A percentile compares a stretch with the other conserved stretches of the same genome.
These are phyloP conservation scores for Metallyticus violacea DNA, from an alignment of 2,888 invertebrate species.

Conservation along the genomic window DNA sequence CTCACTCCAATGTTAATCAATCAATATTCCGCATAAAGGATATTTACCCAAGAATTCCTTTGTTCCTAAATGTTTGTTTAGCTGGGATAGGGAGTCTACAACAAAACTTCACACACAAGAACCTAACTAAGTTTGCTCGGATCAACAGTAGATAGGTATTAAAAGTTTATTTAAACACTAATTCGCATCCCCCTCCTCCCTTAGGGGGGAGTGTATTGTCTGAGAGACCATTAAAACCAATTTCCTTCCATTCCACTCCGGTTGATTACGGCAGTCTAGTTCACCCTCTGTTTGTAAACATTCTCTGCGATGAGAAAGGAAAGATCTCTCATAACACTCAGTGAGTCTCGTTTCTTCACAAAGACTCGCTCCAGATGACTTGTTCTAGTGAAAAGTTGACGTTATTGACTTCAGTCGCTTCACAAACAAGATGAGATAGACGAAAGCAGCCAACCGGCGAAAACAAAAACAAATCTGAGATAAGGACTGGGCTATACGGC, in stretches of 20 bases:
- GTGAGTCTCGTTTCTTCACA: background rate
- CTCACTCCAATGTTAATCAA: no score
- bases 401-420: background rate
- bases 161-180: background rate
- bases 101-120: no score
- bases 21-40: no score
- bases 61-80: no score
- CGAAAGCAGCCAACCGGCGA: background rate
- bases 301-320: background rate
- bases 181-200: background rate
- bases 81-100: no score
- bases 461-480: background rate
- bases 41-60: no score
- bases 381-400: background rate
- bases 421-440: background rate
- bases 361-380: background rate
- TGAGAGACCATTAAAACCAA: background rate
- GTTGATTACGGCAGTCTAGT: background rate
- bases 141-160: background rate
- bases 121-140: no score
- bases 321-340: background rate
- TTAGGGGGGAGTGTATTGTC: background rate
- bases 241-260: background rate
- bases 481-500: background rate
- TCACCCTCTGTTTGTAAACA: background rate